Evolutionary conservation across 2,888 invertebrate species (phyloP), one percentile per base, ranked within the genome.

Genomic region (Hirudinaria manillensis): DNA sequence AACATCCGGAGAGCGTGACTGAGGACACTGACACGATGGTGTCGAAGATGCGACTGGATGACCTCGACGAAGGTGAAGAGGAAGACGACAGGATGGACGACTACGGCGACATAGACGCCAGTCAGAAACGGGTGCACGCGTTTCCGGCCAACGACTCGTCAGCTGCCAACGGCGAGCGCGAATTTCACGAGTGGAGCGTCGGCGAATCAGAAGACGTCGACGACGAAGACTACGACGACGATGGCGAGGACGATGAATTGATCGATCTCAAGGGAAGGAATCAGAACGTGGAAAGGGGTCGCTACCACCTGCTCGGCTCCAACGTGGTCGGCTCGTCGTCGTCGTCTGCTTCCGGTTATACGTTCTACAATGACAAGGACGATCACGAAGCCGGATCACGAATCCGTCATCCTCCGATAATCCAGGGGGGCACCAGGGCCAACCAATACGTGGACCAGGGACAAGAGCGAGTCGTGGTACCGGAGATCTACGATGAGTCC

Each of bases 161-260:
- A 1, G 55, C 16, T 56, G 32, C n/a, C 56, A 56, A 72, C 55
- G 56, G 55, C 56, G 56, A 32, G 36, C 36, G 24, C 32, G 36
- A 29, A n/a, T 36, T 21, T 32, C 27, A 56, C 24, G 36, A 55
- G 10, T 34, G 61, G 61, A 61, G 29, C 10, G 61, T 27, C 10
- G 61, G 38, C n/a, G 67, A 66, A 66, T 74, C 67, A 29, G 71
- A 36, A 4, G 71, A 71, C 71, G 24, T 13, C 21, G 51, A 36
- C 53, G 71, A 45, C 19, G 51, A 71, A n/a, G 71, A 71, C 51
- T 34, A 71, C 51, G 71, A 71, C 51, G 71, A 71, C 6, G 71
- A 70, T 38, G 70, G 32, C 19, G 70, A 70, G 13, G 70, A 70
- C 32, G 73, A 74, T 16, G 61, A 65, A 2, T 61, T 36, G n/a